Percentiles rank a stretch among this genome's conserved stretches.
phyloP scores from a whole-genome alignment of 2,113 vertebrate genomes.

The Peromyscus polionotus region DNA sequence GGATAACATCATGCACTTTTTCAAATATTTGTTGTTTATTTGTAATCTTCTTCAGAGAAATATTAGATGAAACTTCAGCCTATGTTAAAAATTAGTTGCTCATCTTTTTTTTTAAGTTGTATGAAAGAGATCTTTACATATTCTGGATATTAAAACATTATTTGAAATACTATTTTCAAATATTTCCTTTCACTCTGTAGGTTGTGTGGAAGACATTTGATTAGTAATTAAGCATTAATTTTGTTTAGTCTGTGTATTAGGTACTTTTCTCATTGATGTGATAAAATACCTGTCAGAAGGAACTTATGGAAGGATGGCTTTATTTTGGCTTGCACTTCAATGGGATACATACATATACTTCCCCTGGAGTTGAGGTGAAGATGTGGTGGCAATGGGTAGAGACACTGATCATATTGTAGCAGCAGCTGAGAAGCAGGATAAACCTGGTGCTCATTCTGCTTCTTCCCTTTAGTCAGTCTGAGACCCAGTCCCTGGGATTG shows the following conservation, averaged over 20 bases:
- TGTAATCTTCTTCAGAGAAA: background rate
- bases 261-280: background rate
- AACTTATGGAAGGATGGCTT: background rate
- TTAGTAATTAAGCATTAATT: background rate
- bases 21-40: background rate
- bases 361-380: background rate
- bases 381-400: background rate
- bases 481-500: background rate
- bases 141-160: background rate
- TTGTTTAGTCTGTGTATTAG: background rate
- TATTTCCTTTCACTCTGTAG: slow-evolving; percentile 13
- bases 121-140: background rate
- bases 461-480: background rate
- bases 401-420: background rate
- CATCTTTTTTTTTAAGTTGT: background rate
- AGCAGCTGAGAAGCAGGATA: background rate
- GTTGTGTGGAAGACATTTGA: background rate
- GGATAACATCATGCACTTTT: background rate
- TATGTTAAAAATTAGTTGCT: background rate
- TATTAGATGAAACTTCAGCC: background rate
- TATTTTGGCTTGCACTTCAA: background rate
- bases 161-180: background rate
- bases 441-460: background rate
- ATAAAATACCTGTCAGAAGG: background rate
- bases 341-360: background rate